These are phyloP conservation scores for Polymixis flavicincta DNA, from an alignment of 2,888 invertebrate species.

Conservation along the genomic window DNA sequence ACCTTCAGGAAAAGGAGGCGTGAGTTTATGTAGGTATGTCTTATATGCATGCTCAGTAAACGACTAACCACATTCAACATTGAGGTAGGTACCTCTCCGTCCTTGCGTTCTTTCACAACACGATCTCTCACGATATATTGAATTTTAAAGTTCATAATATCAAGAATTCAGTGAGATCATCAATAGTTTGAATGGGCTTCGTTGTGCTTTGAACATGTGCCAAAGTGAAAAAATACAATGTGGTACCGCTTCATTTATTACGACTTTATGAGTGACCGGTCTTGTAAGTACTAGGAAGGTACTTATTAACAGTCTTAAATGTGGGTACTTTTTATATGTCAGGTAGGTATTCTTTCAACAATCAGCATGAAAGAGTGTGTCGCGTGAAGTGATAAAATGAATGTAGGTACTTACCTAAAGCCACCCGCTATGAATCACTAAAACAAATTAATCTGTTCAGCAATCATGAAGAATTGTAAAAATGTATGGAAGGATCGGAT, in stretches of 20 bases:
- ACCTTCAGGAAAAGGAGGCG: background rate
- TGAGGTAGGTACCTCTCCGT: background rate
- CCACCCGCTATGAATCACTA: slow-evolving; percentile 37
- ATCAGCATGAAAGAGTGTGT: slow-evolving; percentile 10
- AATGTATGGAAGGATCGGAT: slow-evolving; percentile 79
- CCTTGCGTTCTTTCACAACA: slow-evolving; percentile 33
- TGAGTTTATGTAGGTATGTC: background rate
- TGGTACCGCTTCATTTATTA: slow-evolving; percentile 53
- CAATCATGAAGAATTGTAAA: slow-evolving; percentile 76
- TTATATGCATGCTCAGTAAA: background rate
- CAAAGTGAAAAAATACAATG: slow-evolving; percentile 62
- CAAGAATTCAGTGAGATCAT: slow-evolving; percentile 72
- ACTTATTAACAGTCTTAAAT: slow-evolving; percentile 31
- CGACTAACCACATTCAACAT: background rate
- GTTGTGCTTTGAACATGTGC: slow-evolving; percentile 70
- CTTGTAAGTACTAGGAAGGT: background rate
- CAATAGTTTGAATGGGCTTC: slow-evolving; percentile 66
- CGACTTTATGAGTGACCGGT: slow-evolving; percentile 25
- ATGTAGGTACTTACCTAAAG: background rate
- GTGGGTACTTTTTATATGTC: slow-evolving; percentile 3
- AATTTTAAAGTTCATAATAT: slow-evolving; percentile 65
- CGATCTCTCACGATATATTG: slow-evolving; percentile 48
- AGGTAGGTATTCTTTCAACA: slow-evolving; percentile 15
- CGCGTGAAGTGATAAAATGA: slow-evolving; percentile 13
- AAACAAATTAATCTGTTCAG: slow-evolving; percentile 45